phyloP scores from a whole-genome alignment of 2,113 vertebrate species.

The Pteronura brasiliensis region DNA sequence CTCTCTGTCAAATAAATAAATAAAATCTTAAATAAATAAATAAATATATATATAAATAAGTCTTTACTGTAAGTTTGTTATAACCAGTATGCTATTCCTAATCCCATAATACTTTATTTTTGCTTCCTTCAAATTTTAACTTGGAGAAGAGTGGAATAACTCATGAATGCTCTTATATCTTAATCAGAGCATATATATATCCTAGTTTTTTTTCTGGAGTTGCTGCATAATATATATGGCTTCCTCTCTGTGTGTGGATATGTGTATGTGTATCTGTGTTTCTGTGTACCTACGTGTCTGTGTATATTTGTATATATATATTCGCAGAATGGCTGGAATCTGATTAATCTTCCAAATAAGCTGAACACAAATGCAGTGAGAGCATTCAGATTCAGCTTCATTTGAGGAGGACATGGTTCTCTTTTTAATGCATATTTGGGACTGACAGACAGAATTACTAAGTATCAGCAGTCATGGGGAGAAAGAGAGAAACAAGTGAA shows the following conservation, averaged over 20 bases:
- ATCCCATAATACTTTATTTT: conserved; percentile 30
- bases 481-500: conserved; percentile 73
- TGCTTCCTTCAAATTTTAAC: conserved; percentile 31
- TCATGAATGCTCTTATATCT: background rate
- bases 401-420: conserved; percentile 49
- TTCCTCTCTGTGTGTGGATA: background rate
- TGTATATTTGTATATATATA: background rate
- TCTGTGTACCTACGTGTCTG: background rate
- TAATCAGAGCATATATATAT: conserved; percentile 1
- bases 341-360: conserved; percentile 46
- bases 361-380: conserved; percentile 5
- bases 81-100: background rate
- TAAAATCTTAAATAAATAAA: conserved; percentile 28
- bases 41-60: background rate
- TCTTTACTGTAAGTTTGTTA: background rate
- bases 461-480: conserved; percentile 49
- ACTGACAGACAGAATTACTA: conserved; percentile 59
- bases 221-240: background rate
- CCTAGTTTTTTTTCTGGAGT: conserved; percentile 18
- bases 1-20: background rate
- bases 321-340: conserved; percentile 7
- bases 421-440: conserved; percentile 63
- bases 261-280: background rate
- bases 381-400: conserved; percentile 33
- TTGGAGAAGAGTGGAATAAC: conserved; percentile 4